A percentile compares a stretch with the other conserved stretches of the same genome.
Conservation (phyloP, 2,797 vertebrate species). For the Myotis myotis region DNA sequence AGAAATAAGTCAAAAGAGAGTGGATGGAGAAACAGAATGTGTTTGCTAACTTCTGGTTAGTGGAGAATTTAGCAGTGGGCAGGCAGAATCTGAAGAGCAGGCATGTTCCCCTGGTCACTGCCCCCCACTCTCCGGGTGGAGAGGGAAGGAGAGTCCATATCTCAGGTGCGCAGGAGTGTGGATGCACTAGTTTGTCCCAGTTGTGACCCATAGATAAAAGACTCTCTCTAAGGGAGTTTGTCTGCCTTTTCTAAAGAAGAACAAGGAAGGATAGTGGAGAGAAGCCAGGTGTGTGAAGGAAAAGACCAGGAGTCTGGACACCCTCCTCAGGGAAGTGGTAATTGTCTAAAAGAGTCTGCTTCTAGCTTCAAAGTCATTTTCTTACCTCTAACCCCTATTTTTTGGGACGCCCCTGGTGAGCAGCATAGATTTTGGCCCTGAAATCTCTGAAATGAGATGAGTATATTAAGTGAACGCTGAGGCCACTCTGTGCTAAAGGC, state of each 20-base stretch:
- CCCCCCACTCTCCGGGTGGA: not conserved
- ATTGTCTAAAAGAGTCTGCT: not conserved
- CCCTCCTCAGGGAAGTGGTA: not conserved
- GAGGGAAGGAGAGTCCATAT: not conserved
- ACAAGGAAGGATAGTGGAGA: not conserved
- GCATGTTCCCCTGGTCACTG: fast-evolving
- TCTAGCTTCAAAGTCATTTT: not conserved
- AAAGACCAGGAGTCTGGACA: not conserved
- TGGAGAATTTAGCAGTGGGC: not conserved
- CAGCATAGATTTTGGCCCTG: not conserved
- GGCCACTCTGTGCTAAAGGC: not conserved
- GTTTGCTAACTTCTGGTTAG: not conserved
- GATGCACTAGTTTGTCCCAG: not conserved
- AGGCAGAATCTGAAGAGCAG: not conserved
- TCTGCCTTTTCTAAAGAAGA: not conserved
- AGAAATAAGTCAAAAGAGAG: not conserved
- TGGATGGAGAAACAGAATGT: not conserved
- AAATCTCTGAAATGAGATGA: not conserved
- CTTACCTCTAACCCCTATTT: not conserved
- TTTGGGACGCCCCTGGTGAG: not conserved
- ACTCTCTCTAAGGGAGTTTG: not conserved
- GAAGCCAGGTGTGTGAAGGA: not conserved
- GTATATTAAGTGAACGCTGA: constrained; percentile 42
- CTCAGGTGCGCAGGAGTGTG: fast-evolving
- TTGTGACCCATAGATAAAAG: not conserved